Percentiles rank a stretch among this genome's conserved stretches.
phyloP scores from a whole-genome alignment of 1,140 invertebrate species.

The Anadara kagoshimensis region DNA sequence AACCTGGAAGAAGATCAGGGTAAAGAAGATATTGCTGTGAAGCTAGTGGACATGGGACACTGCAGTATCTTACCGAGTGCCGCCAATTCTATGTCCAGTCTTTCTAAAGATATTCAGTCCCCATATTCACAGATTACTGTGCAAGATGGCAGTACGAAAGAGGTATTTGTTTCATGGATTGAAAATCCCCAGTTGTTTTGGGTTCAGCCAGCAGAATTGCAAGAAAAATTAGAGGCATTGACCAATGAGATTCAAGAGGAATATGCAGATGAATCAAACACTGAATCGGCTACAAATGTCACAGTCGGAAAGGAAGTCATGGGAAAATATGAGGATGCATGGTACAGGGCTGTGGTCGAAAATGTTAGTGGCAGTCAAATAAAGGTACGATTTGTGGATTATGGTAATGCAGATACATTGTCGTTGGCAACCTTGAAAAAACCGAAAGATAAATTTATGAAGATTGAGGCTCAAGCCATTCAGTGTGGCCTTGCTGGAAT shows the following conservation, averaged over 20 bases:
- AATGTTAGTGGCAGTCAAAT: conserved; percentile 75
- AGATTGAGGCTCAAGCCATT: conserved; percentile 51
- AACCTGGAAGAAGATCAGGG: conserved; percentile 45
- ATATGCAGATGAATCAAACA: conserved; percentile 38
- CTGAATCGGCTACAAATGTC: conserved; percentile 13
- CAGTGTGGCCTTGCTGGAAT: conserved; percentile 56
- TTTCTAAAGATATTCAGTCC: conserved; percentile 18
- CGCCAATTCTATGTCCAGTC: neutral
- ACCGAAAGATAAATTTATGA: conserved; percentile 38
- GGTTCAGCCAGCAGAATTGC: conserved; percentile 72
- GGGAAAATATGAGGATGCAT: conserved; percentile 79
- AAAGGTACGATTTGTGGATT: conserved; percentile 86
- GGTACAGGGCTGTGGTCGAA: conserved; percentile 86
- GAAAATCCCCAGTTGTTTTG: conserved; percentile 75
- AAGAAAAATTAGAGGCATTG: conserved; percentile 69
- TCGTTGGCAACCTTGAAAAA: conserved; percentile 19
- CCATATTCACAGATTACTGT: conserved; percentile 35
- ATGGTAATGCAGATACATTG: conserved; percentile 72
- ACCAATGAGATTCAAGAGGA: conserved; percentile 71
- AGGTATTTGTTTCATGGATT: conserved; percentile 64
- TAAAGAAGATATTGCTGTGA: conserved; percentile 43
- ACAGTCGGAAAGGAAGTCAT: conserved; percentile 19
- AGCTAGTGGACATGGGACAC: conserved; percentile 47
- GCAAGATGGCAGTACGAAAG: conserved; percentile 10
- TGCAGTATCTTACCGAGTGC: conserved; percentile 25